Conservation (phyloP, 2,888 invertebrate species). For the Apoderus coryli region DNA sequence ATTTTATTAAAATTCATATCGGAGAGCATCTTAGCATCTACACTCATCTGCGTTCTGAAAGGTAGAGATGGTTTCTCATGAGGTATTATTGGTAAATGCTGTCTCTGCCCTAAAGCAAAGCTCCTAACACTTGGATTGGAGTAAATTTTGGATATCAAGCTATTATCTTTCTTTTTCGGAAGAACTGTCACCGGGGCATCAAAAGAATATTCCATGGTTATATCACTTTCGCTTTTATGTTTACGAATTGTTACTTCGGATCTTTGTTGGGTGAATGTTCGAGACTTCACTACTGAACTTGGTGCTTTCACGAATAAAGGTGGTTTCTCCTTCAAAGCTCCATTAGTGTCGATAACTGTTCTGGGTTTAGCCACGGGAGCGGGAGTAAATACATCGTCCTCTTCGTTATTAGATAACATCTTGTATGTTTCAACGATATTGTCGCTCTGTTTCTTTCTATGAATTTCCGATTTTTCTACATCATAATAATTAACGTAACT, state of each 20-base stretch:
- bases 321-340: slow-evolving; percentile 7
- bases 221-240: slow-evolving; percentile 17
- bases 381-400: too few species aligned
- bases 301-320: slow-evolving; percentile 6
- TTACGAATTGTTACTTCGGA: slow-evolving; percentile 11
- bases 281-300: neutral
- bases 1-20: slow-evolving; percentile 5
- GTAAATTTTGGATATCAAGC: slow-evolving; percentile 25
- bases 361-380: slow-evolving; percentile 9
- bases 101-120: slow-evolving; percentile 19
- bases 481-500: slow-evolving; percentile 30
- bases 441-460: slow-evolving; percentile 12
- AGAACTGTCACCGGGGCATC: slow-evolving; percentile 17
- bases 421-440: slow-evolving; percentile 4
- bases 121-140: slow-evolving; percentile 22
- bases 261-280: neutral
- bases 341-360: slow-evolving; percentile 11
- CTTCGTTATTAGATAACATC: too few species aligned
- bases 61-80: slow-evolving; percentile 7
- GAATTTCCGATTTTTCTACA: slow-evolving; percentile 27
- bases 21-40: slow-evolving; percentile 10
- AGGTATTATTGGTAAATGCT: slow-evolving; percentile 12
- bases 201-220: slow-evolving; percentile 15
- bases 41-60: slow-evolving; percentile 15
- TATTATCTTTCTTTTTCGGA: slow-evolving; percentile 23